Evolutionary conservation across 2,797 vertebrate species (phyloP), one percentile per base, ranked within the genome.

Genomic region (Argentina silus): DNA sequence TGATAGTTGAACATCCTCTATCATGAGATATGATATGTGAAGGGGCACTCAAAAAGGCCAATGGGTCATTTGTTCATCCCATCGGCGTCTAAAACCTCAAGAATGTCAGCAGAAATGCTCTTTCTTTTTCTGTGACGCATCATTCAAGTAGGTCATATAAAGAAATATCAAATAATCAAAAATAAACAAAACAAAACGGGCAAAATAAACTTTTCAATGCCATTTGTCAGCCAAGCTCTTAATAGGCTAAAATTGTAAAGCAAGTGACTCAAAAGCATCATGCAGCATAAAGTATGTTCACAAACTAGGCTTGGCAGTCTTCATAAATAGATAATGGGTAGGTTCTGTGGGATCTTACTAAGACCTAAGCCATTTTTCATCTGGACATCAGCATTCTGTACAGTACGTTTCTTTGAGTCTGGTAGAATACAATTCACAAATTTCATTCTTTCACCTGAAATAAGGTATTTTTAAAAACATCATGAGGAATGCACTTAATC

Each of bases 271-370:
- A 91, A 91, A 94, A 94, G 93, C 92, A 91, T 93, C 94, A 96
- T 94, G 95, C 95, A 95, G 93, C 91, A 88, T 93, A 93, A 93
- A 89, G 90, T 93, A 93, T 93, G 90, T 93, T 88, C 92, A 93
- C 91, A 93, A 92, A 90, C 92, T 94, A 95, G 93, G 94, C 94
- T 95, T 94, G 94, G 94, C 94, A 95, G 94, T 95, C 93, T 94
- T 94, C 92, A 91, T 92, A 84, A 83, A 89, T 90, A 89, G 91
- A 75, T 86, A 89, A 92, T 65, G 56, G 67, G 65, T 75, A 79
- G 70, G 79, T 87, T 85, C 81, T 83, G 76, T 87, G 86, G 85
- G 84, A 87, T 89, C 76, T 88, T 82, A 83, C 76, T 84, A 79
- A 90, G 80, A 86, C 76, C 84, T 80, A 63, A 75, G 73, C 47